Evolutionary conservation across 2,113 vertebrate species (phyloP).

Genomic region (Syrrhaptes paradoxus): DNA sequence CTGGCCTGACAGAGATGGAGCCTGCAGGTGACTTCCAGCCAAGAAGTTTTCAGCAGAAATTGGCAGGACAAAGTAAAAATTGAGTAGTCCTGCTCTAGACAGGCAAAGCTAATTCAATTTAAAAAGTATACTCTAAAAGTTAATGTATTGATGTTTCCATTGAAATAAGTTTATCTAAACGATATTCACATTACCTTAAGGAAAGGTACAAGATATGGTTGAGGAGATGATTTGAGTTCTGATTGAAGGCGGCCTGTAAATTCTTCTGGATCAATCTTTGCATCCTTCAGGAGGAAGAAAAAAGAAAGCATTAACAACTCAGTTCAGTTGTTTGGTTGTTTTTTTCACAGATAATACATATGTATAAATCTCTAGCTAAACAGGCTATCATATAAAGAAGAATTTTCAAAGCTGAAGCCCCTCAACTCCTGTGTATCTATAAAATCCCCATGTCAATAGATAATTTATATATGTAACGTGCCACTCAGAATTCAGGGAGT

Average conservation of each 20-base stretch:
- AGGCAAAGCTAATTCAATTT: neutral
- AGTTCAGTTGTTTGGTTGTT: neutral
- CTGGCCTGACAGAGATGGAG: neutral
- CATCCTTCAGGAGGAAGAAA: slow-evolving; percentile 74
- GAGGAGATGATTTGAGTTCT: slow-evolving; percentile 89
- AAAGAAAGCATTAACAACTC: neutral
- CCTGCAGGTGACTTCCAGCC: accelerated
- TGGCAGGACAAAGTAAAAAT: neutral
- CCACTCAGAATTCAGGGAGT: neutral
- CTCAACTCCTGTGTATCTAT: neutral
- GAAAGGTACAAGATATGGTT: slow-evolving; percentile 90
- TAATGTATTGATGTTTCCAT: neutral
- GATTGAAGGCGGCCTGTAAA: slow-evolving; percentile 87
- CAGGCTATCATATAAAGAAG: neutral
- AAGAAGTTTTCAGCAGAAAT: neutral
- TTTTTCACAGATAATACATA: neutral
- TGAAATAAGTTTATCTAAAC: neutral
- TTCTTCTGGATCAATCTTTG: slow-evolving; percentile 89
- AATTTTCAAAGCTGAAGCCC: neutral
- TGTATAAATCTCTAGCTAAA: neutral
- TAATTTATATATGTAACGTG: neutral
- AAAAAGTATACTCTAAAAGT: neutral
- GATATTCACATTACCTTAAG: slow-evolving; percentile 79
- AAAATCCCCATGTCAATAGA: neutral
- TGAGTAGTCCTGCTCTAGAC: neutral